A percentile compares a stretch with the other conserved stretches of the same genome.
Conservation (phyloP, 30 jellyfish, hydroid and myxozoan genomes). For the Catostylus mosaicus region DNA sequence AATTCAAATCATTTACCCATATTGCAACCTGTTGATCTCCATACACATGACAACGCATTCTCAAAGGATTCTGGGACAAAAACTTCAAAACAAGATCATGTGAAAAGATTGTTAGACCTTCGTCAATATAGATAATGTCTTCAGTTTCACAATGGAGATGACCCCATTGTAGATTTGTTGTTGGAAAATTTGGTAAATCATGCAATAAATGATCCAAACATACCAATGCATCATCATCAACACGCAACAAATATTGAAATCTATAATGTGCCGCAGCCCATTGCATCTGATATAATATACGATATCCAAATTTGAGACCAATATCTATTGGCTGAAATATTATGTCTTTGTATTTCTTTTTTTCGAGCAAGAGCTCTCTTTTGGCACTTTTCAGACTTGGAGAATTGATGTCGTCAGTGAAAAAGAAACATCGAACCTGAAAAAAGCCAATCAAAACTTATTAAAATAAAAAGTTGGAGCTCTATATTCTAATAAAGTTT, state of each 20-base stretch:
- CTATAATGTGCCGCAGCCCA: conserved; percentile 78
- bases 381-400: conserved; percentile 18
- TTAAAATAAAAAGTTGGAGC: background rate
- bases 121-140: conserved; percentile 62
- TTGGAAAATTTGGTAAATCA: conserved; percentile 35
- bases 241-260: conserved; percentile 66
- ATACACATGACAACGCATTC: conserved; percentile 72
- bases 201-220: conserved; percentile 70
- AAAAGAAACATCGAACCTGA: conserved; percentile 74
- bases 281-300: conserved; percentile 70
- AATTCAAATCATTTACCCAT: conserved; percentile 71
- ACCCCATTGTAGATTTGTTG: conserved; percentile 72
- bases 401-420: conserved; percentile 67
- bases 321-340: conserved; percentile 66
- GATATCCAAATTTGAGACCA: conserved; percentile 75
- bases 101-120: conserved; percentile 74
- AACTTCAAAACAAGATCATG: conserved; percentile 67
- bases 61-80: conserved; percentile 77
- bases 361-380: conserved; percentile 41
- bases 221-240: conserved; percentile 75
- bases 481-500: too few relatives aligned
- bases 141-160: conserved; percentile 47
- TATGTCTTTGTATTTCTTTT: conserved; percentile 44
- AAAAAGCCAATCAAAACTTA: background rate
- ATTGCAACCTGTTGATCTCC: conserved; percentile 81